Conservation (phyloP, 2,888 invertebrate species). For the Drosophila meridionalis region DNA sequence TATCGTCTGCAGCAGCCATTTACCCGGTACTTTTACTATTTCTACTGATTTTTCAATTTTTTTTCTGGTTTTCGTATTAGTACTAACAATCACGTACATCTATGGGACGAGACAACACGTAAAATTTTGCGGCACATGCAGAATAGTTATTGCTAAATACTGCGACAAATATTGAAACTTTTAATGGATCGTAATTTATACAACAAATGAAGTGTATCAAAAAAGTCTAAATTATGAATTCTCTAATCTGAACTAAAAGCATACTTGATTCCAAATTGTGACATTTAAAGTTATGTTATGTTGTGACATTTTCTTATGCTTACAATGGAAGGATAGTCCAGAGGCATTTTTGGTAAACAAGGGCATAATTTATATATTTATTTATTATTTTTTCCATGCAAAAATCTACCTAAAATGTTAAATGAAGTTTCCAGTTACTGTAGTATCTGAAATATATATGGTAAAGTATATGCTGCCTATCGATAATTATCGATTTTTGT, state of each 20-base stretch:
- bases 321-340: not conserved
- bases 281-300: conserved; percentile 4
- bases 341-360: not conserved
- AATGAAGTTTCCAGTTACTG: not conserved
- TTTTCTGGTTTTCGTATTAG: not conserved
- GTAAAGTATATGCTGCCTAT: not conserved
- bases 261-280: not conserved
- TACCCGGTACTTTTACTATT: not conserved
- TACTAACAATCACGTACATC: not conserved
- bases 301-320: not conserved
- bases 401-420: not conserved
- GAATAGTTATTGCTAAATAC: not conserved
- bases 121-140: conserved; percentile 24
- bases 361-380: not conserved
- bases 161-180: conserved; percentile 1
- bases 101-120: conserved; percentile 6
- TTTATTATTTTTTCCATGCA: not conserved
- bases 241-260: not conserved
- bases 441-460: not conserved
- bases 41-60: not conserved
- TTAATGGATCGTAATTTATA: conserved; percentile 9
- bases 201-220: conserved; percentile 11
- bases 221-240: conserved; percentile 8
- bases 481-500: not conserved
- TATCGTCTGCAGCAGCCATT: conserved; percentile 1